Conservation (phyloP, 2,113 vertebrate species). For the Nicator chloris region DNA sequence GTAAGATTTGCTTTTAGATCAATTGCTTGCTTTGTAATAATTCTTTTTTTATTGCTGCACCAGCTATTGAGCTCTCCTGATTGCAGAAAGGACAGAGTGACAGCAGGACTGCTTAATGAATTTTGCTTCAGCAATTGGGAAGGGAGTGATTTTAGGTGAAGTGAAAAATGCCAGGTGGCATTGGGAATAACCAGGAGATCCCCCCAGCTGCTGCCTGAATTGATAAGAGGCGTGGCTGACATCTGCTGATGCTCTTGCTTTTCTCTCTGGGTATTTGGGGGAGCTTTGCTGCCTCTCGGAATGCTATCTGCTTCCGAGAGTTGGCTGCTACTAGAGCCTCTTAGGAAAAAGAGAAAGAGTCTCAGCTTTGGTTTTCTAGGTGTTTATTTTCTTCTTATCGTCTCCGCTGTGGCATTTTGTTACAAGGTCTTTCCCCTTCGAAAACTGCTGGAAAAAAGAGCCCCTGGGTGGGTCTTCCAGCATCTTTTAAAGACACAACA, state of each 20-base stretch:
- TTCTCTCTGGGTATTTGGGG: not conserved
- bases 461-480: too few species aligned
- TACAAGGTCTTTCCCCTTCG: too few species aligned
- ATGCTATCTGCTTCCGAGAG: too few species aligned
- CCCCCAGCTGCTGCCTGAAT: slow-evolving; percentile 26
- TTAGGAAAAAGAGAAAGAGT: too few species aligned
- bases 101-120: slow-evolving; percentile 56
- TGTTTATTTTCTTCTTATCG: too few species aligned
- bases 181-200: slow-evolving; percentile 31
- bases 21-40: slow-evolving; percentile 17
- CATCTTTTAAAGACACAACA: too few species aligned
- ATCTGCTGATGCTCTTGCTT: not conserved
- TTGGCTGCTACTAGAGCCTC: too few species aligned
- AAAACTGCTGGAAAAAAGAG: too few species aligned
- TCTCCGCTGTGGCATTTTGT: too few species aligned
- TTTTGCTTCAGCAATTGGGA: slow-evolving; percentile 49
- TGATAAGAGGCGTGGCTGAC: not conserved
- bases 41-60: not conserved
- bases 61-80: slow-evolving; percentile 37
- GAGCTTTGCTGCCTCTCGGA: too few species aligned
- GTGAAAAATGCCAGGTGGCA: slow-evolving; percentile 42
- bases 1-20: not conserved
- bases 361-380: too few species aligned
- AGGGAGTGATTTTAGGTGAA: slow-evolving; percentile 49
- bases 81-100: slow-evolving; percentile 37